Evolutionary conservation across 1,140 invertebrate genomes (phyloP).

Genomic region (Papilio dardanus): DNA sequence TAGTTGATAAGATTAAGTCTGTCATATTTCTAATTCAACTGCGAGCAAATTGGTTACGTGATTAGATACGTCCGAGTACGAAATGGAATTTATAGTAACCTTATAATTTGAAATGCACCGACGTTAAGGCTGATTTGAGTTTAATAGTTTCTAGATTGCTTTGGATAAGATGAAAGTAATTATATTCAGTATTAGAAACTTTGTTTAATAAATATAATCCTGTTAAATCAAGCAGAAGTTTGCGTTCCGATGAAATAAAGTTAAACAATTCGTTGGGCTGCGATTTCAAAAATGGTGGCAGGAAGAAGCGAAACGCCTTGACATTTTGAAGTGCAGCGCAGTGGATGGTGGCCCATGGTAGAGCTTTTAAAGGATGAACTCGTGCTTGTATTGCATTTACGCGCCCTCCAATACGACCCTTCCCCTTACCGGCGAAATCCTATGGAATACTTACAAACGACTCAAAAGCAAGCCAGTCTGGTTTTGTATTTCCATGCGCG

Average conservation of each 20-base stretch:
- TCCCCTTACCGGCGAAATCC: conserved; percentile 79
- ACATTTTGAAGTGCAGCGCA: conserved; percentile 47
- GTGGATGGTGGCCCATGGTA: conserved; percentile 58
- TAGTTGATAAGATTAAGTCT: conserved; percentile 6
- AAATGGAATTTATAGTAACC: conserved; percentile 20
- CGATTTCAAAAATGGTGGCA: conserved; percentile 38
- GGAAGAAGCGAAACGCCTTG: conserved; percentile 35
- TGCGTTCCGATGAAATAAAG: not conserved
- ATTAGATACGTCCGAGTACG: conserved; percentile 1
- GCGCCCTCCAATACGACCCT: conserved; percentile 78
- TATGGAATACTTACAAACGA: conserved; percentile 80
- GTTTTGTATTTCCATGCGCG: conserved; percentile 75
- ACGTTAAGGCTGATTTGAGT: conserved; percentile 1
- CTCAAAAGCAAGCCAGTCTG: conserved; percentile 79
- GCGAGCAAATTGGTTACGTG: not conserved
- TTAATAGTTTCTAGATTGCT: not conserved
- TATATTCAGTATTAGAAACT: too few relatives aligned
- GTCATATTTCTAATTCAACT: conserved; percentile 20
- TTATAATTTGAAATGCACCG: conserved; percentile 22
- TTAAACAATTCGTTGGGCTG: conserved; percentile 28
- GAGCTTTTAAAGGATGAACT: conserved; percentile 73
- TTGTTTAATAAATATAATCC: too few relatives aligned
- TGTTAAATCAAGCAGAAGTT: too few relatives aligned
- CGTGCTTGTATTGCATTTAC: conserved; percentile 73
- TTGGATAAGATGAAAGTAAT: not conserved